phyloP scores from a whole-genome alignment of 2,888 invertebrate species.

The Drosophila vallismaia region DNA sequence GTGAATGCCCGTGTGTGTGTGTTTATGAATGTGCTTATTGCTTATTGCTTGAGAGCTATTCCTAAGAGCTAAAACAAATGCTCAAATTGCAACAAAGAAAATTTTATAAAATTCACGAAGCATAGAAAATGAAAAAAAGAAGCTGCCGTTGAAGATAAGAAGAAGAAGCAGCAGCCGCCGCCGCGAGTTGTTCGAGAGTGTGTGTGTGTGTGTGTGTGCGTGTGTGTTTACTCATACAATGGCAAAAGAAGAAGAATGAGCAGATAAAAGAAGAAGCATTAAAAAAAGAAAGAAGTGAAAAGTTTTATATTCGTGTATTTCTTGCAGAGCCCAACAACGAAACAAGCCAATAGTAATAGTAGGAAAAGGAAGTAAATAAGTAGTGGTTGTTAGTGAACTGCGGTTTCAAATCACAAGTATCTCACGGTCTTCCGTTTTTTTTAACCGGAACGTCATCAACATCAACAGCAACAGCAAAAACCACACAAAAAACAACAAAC shows the following conservation, averaged over 20 bases:
- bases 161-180: conserved; percentile 53
- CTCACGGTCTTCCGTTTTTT: conserved; percentile 48
- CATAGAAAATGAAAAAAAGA: conserved; percentile 38
- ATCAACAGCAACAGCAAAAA: conserved; percentile 47
- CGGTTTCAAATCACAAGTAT: conserved; percentile 57
- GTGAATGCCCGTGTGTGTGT: conserved; percentile 55
- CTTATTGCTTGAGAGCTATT: conserved; percentile 39
- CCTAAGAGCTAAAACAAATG: conserved; percentile 52
- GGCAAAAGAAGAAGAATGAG: conserved; percentile 34
- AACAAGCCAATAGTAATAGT: conserved; percentile 19
- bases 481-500: conserved; percentile 39
- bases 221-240: conserved; percentile 31
- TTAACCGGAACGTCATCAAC: conserved; percentile 22
- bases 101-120: conserved; percentile 37
- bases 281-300: conserved; percentile 18
- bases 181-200: conserved; percentile 30
- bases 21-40: conserved; percentile 18
- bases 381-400: conserved; percentile 54
- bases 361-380: conserved; percentile 12
- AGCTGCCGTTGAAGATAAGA: conserved; percentile 33
- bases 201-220: conserved; percentile 14
- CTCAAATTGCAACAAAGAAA: conserved; percentile 52
- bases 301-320: conserved; percentile 39
- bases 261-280: conserved; percentile 48
- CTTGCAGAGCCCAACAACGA: conserved; percentile 52